A percentile compares a stretch with the other conserved stretches of the same genome.
These are phyloP conservation scores for Tetrao urogallus DNA, from an alignment of 2,113 vertebrate species.

Conservation along the genomic window DNA sequence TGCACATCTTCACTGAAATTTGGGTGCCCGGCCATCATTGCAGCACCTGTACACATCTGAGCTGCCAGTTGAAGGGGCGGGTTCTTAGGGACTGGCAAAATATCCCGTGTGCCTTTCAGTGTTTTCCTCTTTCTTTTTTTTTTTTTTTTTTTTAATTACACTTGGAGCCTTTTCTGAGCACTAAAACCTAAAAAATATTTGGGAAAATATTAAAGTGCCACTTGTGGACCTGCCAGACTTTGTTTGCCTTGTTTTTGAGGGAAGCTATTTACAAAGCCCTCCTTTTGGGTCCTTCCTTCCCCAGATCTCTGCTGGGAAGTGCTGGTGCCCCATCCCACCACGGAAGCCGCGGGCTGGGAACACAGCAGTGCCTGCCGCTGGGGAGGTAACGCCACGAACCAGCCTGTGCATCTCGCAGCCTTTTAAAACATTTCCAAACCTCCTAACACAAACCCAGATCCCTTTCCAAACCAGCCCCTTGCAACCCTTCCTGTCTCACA, in stretches of 20 bases:
- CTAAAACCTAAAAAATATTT: background rate
- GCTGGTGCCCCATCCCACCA: background rate
- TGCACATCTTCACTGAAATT: rapidly evolving
- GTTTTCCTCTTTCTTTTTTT: background rate
- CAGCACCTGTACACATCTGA: rapidly evolving
- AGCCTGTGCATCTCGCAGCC: background rate
- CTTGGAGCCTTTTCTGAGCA: background rate
- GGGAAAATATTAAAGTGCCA: background rate
- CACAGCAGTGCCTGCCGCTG: background rate
- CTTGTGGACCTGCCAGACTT: background rate
- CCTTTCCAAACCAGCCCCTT: background rate
- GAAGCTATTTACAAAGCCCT: background rate
- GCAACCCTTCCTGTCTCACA: rapidly evolving
- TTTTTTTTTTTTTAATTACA: background rate
- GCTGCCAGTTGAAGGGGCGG: rapidly evolving
- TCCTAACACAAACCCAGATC: background rate
- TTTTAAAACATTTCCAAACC: background rate
- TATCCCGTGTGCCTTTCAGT: background rate
- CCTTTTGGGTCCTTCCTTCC: background rate
- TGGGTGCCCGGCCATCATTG: rapidly evolving
- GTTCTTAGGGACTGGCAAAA: background rate
- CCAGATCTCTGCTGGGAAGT: background rate
- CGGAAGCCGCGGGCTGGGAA: rapidly evolving
- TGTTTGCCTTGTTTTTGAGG: background rate
- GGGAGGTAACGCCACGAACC: background rate